Evolutionary conservation across 2,888 invertebrate genomes (phyloP).

Genomic region (Pyrrhopygopsis socrates): DNA sequence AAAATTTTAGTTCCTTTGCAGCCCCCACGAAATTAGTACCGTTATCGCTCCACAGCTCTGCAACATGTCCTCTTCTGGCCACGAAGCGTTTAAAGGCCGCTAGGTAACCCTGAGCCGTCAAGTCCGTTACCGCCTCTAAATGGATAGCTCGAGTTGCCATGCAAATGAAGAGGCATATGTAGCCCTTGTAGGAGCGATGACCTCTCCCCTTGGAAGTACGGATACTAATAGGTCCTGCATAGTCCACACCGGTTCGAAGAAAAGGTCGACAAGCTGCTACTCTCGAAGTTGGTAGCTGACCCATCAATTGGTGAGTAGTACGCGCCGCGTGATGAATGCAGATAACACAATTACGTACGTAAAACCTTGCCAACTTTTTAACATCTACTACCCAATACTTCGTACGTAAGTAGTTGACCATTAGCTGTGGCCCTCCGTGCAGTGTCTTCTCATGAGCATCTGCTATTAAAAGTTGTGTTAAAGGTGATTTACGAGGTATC

Average conservation of each 20-base stretch:
- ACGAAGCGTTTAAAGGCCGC: conserved; percentile 74
- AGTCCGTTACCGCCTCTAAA: conserved; percentile 52
- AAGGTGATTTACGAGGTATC: background rate
- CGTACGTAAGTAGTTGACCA: background rate
- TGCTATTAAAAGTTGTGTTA: background rate
- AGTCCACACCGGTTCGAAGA: conserved; percentile 47
- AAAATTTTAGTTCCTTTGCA: conserved; percentile 36
- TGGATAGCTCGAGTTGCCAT: conserved; percentile 59
- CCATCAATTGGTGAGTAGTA: conserved; percentile 73
- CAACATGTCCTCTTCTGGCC: conserved; percentile 67
- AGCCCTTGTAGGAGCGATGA: conserved; percentile 20
- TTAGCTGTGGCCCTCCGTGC: background rate
- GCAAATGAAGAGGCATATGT: conserved; percentile 6
- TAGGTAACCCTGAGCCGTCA: conserved; percentile 56
- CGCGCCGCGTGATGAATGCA: conserved; percentile 17
- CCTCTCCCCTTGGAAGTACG: conserved; percentile 49
- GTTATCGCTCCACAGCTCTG: conserved; percentile 80
- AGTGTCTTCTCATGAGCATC: background rate
- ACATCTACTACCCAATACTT: conserved; percentile 25
- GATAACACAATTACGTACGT: conserved; percentile 17
- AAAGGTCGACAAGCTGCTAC: conserved; percentile 47
- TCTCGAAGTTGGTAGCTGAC: conserved; percentile 56
- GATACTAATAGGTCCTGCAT: conserved; percentile 60
- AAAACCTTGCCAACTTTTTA: background rate
- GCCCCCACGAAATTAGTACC: conserved; percentile 77